Evolutionary conservation across 2,888 invertebrate genomes (phyloP), one percentile per base, ranked within the genome.

Genomic region (Ganaspis brasiliensis): DNA sequence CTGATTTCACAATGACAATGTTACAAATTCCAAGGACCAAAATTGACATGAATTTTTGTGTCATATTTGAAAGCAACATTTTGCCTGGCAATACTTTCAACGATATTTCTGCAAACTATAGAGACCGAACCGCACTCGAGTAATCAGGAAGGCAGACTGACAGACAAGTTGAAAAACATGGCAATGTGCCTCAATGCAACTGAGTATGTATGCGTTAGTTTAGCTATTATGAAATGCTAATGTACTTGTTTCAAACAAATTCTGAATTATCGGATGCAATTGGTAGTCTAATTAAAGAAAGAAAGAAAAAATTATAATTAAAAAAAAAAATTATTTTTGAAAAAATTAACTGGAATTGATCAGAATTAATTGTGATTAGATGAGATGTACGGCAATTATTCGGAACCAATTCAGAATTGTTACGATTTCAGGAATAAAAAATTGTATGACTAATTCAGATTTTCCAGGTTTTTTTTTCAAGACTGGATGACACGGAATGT

Each of bases 61-160:
- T 45, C 45, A 67, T 67, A 3, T 24, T 67, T 67, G 67, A 80
- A 75, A 82, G 79, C 80, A 80, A 82, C 82, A 80, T 67, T 67
- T n/a, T 45, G 0, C 9, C 6, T 16, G 9, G 31, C 14, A n/a
- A 31, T 31, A 59, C 6, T n/a, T 31, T 16, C 1, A 40, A 63
- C 37, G 14, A 61, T 61, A 37, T 61, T 61, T 9, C 9, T 14
- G 45, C n/a, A 67, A 24, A 67, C 9, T 8, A 16, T n/a, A 52
- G 52, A 67, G 67, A 49, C 49, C 77, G 79, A 79, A 76, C 79
- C 52, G 59, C 45, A 78, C 77, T 79, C 80, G 75, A 79, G 76
- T 75, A 74, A 76, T 77, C 79, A 76, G 79, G 76, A 78, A 80
- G 71, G 76, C 76, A 74, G 75, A 75, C 61, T 76, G 72, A 79